Evolutionary conservation across 1,140 invertebrate genomes (phyloP), one percentile per base, ranked within the genome.

Genomic region (Microplitis demolitor): DNA sequence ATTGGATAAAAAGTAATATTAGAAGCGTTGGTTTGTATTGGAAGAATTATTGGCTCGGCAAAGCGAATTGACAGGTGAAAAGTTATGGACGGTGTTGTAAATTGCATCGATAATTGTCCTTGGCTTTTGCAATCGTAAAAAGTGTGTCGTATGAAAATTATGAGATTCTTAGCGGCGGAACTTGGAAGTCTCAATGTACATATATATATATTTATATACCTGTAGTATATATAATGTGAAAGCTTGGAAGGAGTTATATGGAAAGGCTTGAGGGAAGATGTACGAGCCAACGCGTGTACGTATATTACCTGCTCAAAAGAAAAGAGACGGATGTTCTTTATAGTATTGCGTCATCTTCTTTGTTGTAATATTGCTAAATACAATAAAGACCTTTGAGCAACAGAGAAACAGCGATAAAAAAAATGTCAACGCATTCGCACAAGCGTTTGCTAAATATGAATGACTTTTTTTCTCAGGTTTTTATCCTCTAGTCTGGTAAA

Each of bases 311-410:
- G 31, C 50, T 24, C 9, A 61, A 33, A 34, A 33, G 8, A 13
- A 31, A 61, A 11, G 11, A 45, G 39, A 45, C 39, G 39, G 39
- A 45, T 45, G 39, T 45, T 45, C 39, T 45, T 45, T 45, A 45
- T 45, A 45, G 4, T 45, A 45, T 45, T 45, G 39, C 11, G 39
- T 9, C 54, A 73, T 56, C 71, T 34, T 56, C 45, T 45, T 45
- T 45, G 39, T 66, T 69, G 62, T 24, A 37, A 66, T 60, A 70
- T 74, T 74, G 68, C 72, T 58, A 74, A 69, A 74, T 74, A 74
- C 72, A 70, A 74, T 70, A 53, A 5, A 70, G 53, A 53, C 61
- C 67, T 74, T 70, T 69, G 53, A 61, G 69, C 11, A 39, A 56
- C 3, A 13, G 4, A 56, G 24, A 24, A 24, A 2, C 0, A 24